These are phyloP conservation scores for Ectemnius cavifrons DNA, from an alignment of 2,888 invertebrate genomes.

Conservation along the genomic window DNA sequence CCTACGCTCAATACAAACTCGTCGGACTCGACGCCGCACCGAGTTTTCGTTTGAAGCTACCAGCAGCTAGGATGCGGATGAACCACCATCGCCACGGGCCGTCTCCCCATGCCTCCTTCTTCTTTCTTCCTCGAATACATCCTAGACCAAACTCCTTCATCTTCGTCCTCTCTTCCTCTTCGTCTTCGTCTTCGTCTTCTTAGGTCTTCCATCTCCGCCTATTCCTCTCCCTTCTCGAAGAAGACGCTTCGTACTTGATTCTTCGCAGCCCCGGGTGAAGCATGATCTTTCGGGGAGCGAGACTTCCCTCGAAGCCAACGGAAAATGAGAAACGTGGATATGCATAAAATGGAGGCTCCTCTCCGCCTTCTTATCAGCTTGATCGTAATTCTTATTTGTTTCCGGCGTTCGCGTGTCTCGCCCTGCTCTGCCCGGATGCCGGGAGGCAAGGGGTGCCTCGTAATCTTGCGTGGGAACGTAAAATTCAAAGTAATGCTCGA, in stretches of 20 bases:
- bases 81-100: conserved; percentile 9
- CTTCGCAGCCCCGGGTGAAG: not conserved
- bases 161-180: not conserved
- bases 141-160: not conserved
- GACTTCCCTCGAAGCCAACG: too few species aligned
- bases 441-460: too few species aligned
- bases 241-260: not conserved
- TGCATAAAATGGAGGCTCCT: too few species aligned
- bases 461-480: too few species aligned
- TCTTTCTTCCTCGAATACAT: not conserved
- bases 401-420: conserved; percentile 33
- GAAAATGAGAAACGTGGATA: too few species aligned
- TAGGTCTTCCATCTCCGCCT: not conserved
- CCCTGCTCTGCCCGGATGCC: conserved; percentile 4
- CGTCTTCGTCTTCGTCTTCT: not conserved
- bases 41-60: conserved; percentile 63
- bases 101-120: not conserved
- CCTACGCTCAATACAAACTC: conserved; percentile 65
- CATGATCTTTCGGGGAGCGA: too few species aligned
- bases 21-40: conserved; percentile 51
- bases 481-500: too few species aligned
- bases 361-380: conserved; percentile 19
- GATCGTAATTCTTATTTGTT: conserved; percentile 26
- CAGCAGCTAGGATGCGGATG: conserved; percentile 33
- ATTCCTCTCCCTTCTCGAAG: not conserved